Percentiles rank a stretch among this genome's conserved stretches.
These are phyloP conservation scores for Aporrectodea caliginosa DNA, from an alignment of 1,140 invertebrate species.

Conservation along the genomic window DNA sequence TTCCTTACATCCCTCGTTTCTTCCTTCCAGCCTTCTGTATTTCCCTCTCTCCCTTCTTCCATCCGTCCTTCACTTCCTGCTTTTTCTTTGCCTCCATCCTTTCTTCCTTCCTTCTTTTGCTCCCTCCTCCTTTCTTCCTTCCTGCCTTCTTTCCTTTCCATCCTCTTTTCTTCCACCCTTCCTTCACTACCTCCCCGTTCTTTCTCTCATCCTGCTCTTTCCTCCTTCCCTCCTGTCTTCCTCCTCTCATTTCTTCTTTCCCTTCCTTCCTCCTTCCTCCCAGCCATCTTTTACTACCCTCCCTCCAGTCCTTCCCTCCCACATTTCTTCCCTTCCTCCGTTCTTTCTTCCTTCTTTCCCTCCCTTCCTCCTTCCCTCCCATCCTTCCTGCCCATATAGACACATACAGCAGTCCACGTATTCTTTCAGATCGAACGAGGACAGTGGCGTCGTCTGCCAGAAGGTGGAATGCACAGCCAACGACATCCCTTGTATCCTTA, in stretches of 20 bases:
- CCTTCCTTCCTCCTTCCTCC: not conserved
- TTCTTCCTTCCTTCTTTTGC: not conserved
- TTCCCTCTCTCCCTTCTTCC: slow-evolving; percentile 1
- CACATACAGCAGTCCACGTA: too few species aligned
- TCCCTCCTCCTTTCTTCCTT: not conserved
- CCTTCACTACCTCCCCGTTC: not conserved
- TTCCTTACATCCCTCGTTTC: slow-evolving; percentile 25
- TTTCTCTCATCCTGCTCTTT: too few species aligned
- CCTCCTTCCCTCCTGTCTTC: not conserved
- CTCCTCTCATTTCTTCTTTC: not conserved
- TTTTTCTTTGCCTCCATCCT: too few species aligned
- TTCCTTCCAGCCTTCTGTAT: slow-evolving; percentile 23
- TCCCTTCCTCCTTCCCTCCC: not conserved
- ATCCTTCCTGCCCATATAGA: slow-evolving; percentile 8
- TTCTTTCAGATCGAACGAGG: slow-evolving; percentile 27
- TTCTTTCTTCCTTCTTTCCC: not conserved
- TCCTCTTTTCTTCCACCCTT: too few species aligned
- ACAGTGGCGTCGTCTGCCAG: slow-evolving; percentile 45
- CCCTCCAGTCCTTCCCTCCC: not conserved
- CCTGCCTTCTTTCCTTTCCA: not conserved
- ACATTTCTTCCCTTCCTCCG: not conserved
- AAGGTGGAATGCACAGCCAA: slow-evolving; percentile 38
- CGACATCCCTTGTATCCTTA: slow-evolving; percentile 47
- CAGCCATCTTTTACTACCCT: not conserved
- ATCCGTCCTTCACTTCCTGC: not conserved